Evolutionary conservation across 2,113 vertebrate species (phyloP).

Genomic region (Podocnemis expansa): DNA sequence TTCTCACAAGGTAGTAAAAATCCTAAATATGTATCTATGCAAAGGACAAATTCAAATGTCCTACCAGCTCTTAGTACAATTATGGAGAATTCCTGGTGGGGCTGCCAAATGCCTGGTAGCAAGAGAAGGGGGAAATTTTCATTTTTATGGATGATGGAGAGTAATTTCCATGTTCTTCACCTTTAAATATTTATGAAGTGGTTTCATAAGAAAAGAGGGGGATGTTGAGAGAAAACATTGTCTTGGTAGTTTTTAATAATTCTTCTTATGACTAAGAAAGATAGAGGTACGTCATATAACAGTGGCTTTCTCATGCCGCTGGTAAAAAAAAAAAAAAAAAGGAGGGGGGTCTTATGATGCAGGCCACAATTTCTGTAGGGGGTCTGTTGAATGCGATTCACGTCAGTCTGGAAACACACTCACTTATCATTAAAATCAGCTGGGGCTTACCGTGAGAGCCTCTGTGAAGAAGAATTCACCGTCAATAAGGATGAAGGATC

Average conservation of each 20-base stretch:
- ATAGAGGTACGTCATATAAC: neutral
- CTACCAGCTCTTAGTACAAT: neutral
- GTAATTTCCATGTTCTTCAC: neutral
- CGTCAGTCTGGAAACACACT: slow-evolving; percentile 40
- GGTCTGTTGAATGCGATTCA: slow-evolving; percentile 35
- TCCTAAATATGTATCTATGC: neutral
- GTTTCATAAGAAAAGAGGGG: slow-evolving; percentile 2
- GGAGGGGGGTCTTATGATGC: slow-evolving; percentile 7
- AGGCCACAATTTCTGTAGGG: slow-evolving; percentile 33
- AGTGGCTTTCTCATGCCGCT: neutral
- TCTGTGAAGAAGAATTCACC: slow-evolving; percentile 41
- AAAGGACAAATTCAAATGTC: neutral
- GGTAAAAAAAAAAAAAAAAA: too few relatives aligned
- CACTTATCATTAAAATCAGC: slow-evolving; percentile 58
- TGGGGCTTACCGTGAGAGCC: slow-evolving; percentile 40
- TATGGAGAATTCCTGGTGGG: neutral
- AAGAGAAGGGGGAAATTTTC: neutral
- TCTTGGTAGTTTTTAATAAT: neutral
- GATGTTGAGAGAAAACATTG: rapidly evolving
- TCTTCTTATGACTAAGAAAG: slow-evolving; percentile 28
- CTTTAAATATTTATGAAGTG: slow-evolving; percentile 56
- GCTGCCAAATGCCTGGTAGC: neutral
- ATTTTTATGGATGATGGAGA: neutral
- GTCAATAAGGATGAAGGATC: slow-evolving; percentile 41
- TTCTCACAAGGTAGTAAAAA: neutral